phyloP scores from a whole-genome alignment of 2,797 vertebrate genomes.

The Petrocephalus sullivani region DNA sequence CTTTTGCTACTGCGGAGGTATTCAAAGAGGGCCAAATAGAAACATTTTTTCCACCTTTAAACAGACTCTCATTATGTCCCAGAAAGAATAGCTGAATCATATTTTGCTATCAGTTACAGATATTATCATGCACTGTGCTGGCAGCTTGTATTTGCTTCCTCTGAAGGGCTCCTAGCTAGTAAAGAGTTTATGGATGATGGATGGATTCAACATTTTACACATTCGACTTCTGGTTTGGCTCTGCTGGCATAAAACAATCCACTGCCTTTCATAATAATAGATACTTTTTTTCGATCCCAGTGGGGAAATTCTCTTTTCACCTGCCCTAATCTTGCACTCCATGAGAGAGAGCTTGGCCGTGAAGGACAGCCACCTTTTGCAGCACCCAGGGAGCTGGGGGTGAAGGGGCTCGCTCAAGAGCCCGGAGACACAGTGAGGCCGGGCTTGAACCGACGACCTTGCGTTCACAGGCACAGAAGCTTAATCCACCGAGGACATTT shows the following conservation, averaged over 20 bases:
- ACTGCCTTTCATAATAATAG: background rate
- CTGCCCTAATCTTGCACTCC: no score
- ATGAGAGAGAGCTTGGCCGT: no score
- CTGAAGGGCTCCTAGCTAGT: background rate
- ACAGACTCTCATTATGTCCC: background rate
- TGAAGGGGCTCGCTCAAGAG: no score
- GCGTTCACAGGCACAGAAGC: no score
- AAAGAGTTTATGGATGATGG: background rate
- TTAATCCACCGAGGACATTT: no score
- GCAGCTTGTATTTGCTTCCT: background rate
- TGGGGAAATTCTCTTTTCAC: no score
- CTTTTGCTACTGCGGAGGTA: background rate
- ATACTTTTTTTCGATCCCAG: no score
- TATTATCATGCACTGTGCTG: background rate
- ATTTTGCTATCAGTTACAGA: background rate
- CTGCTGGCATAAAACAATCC: background rate
- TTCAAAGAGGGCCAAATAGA: background rate
- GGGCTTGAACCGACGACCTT: no score
- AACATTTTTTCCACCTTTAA: background rate
- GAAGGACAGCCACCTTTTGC: no score
- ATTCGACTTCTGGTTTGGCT: background rate
- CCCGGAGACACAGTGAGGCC: no score
- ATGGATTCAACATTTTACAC: background rate
- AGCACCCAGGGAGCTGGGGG: no score
- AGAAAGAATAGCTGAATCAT: background rate